phyloP scores from a whole-genome alignment of 2,113 vertebrate genomes.

The Nannobrachium achirus region DNA sequence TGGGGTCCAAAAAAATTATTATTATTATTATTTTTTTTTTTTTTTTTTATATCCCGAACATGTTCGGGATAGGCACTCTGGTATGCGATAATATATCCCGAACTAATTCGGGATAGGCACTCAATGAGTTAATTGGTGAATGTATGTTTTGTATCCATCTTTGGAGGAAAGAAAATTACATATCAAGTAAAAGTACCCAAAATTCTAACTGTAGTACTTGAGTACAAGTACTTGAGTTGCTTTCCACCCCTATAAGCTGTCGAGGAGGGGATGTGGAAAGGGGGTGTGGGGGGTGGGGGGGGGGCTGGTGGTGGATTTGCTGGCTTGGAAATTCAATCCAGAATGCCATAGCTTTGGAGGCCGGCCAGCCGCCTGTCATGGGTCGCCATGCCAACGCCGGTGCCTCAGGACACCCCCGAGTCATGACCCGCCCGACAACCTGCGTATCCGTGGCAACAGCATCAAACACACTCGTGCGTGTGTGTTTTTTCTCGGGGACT shows the following conservation, averaged over 20 bases:
- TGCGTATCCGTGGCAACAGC: constrained; percentile 32
- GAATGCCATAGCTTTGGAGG: constrained; percentile 80
- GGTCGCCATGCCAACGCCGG: constrained; percentile 73
- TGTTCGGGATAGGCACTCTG: too few species aligned
- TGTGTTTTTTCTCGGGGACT: constrained; percentile 13
- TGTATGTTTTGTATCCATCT: too few species aligned
- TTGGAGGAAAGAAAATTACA: too few species aligned
- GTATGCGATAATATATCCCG: too few species aligned
- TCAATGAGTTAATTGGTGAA: too few species aligned
- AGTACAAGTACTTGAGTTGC: too few species aligned
- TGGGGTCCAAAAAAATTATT: too few species aligned
- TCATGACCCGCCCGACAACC: constrained; percentile 68
- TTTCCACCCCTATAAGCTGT: constrained; percentile 10
- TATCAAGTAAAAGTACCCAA: too few species aligned
- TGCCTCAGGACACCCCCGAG: constrained; percentile 66
- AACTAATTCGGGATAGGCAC: too few species aligned
- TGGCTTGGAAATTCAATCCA: constrained; percentile 79
- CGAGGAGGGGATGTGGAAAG: constrained; percentile 42
- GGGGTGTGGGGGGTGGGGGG: constrained; percentile 15
- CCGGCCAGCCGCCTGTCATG: constrained; percentile 75
- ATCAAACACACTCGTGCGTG: constrained; percentile 31
- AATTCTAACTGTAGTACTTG: too few species aligned
- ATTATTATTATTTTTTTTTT: too few species aligned
- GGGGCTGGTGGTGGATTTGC: constrained; percentile 13
- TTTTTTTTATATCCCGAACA: too few species aligned